phyloP scores from a whole-genome alignment of 2,888 invertebrate species.

The Megastigmus dorsalis region DNA sequence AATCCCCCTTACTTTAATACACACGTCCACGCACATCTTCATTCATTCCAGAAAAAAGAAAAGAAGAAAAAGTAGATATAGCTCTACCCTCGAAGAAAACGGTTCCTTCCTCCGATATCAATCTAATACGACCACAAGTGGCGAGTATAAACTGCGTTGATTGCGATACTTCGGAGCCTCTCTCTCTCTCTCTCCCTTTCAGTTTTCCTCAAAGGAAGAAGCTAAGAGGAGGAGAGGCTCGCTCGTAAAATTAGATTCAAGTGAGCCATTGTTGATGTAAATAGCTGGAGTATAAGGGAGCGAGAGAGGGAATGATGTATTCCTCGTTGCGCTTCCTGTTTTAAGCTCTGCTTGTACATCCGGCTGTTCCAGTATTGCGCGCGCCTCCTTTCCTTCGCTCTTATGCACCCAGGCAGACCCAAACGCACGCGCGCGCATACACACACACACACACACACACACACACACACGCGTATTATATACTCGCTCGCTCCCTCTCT shows the following conservation, averaged over 20 bases:
- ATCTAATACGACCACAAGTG: conserved; percentile 17
- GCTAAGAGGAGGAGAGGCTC: conserved; percentile 39
- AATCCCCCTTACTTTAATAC: neutral
- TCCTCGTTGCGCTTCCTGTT: conserved; percentile 51
- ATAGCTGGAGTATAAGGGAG: conserved; percentile 48
- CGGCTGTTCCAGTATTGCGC: conserved; percentile 3
- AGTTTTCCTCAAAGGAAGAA: no score
- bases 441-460: no score
- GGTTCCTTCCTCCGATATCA: conserved; percentile 15
- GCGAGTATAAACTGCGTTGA: conserved; percentile 23
- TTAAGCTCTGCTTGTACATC: conserved; percentile 24
- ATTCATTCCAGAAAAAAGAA: no score
- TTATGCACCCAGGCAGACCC: no score
- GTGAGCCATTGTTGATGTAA: conserved; percentile 63
- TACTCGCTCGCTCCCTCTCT: neutral
- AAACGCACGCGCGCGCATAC: no score
- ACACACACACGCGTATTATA: neutral
- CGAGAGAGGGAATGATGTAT: conserved; percentile 54
- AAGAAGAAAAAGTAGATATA: no score
- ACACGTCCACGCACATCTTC: neutral
- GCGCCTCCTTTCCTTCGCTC: neutral
- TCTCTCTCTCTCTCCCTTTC: neutral
- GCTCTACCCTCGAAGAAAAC: no score
- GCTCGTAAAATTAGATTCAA: conserved; percentile 66
- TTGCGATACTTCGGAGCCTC: conserved; percentile 1